These are phyloP conservation scores for Heliconius ismenius DNA, from an alignment of 2,888 invertebrate species.

Conservation along the genomic window DNA sequence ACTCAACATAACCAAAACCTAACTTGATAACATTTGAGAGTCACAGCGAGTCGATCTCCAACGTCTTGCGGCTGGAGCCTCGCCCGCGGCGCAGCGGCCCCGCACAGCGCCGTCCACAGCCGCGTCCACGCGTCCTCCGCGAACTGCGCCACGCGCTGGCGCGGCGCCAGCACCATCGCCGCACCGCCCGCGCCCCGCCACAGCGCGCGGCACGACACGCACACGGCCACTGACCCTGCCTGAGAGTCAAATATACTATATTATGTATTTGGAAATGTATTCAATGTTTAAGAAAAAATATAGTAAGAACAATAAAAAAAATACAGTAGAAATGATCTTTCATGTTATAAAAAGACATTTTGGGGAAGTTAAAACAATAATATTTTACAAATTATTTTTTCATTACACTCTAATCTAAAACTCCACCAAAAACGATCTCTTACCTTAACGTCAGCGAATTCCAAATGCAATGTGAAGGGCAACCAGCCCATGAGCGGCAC, in stretches of 20 bases:
- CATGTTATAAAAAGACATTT: no score
- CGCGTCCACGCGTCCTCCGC: constrained; percentile 91
- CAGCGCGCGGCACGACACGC: constrained; percentile 86
- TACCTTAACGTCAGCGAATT: constrained; percentile 84
- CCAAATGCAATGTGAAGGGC: constrained; percentile 86
- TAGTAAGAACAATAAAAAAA: no score
- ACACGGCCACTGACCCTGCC: constrained; percentile 61
- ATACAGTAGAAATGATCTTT: no score
- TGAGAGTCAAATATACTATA: constrained; percentile 29
- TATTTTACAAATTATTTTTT: no score
- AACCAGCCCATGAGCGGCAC: constrained; percentile 85
- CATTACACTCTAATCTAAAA: no score
- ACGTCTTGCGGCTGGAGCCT: constrained; percentile 86
- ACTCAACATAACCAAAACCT: not conserved
- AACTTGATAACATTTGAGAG: constrained; percentile 91
- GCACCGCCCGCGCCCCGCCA: constrained; percentile 85
- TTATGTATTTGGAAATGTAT: no score
- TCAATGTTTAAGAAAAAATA: no score
- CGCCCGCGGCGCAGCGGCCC: constrained; percentile 75
- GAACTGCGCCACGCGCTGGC: constrained; percentile 91
- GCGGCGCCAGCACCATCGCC: constrained; percentile 91
- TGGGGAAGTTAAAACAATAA: no score
- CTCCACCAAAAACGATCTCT: constrained; percentile 42
- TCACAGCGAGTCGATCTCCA: constrained; percentile 89
- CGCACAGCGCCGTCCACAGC: constrained; percentile 87